phyloP scores from a whole-genome alignment of 2,888 invertebrate genomes.

The Bembecia ichneumoniformis region DNA sequence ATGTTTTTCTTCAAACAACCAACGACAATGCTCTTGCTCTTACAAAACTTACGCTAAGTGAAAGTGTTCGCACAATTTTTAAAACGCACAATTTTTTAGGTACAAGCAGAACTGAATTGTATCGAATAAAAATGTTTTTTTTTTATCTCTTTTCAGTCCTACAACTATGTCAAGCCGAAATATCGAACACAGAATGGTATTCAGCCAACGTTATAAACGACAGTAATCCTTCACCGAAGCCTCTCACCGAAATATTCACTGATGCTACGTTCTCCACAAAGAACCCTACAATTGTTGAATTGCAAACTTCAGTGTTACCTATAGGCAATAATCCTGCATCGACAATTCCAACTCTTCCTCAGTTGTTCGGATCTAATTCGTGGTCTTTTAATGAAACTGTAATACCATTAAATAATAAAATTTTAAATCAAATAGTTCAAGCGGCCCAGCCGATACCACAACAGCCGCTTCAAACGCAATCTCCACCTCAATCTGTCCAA shows the following conservation, averaged over 20 bases:
- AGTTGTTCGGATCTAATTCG: neutral
- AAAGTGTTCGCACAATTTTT: too few relatives aligned
- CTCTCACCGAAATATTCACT: constrained; percentile 54
- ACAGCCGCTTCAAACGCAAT: constrained; percentile 4
- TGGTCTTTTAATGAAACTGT: neutral
- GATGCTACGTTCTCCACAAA: constrained; percentile 35
- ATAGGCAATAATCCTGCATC: neutral
- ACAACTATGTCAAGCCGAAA: constrained; percentile 57
- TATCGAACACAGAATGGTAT: constrained; percentile 47
- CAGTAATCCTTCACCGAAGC: constrained; percentile 44
- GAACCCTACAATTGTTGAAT: constrained; percentile 35
- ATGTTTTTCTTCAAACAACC: too few relatives aligned
- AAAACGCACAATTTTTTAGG: too few relatives aligned
- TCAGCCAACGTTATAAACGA: constrained; percentile 56
- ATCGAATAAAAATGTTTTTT: neutral
- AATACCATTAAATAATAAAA: neutral
- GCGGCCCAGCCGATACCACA: neutral
- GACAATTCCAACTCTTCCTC: neutral
- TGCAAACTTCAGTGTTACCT: constrained; percentile 7
- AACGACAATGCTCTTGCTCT: too few relatives aligned
- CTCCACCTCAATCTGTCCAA: constrained; percentile 2
- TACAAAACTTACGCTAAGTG: too few relatives aligned
- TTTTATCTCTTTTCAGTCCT: constrained; percentile 42
- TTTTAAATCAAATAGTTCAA: neutral
- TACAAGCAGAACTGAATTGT: too few relatives aligned